Base-by-base conservation (phyloP, 1,140 invertebrate species). In the Diorhabda sublineata region DNA sequence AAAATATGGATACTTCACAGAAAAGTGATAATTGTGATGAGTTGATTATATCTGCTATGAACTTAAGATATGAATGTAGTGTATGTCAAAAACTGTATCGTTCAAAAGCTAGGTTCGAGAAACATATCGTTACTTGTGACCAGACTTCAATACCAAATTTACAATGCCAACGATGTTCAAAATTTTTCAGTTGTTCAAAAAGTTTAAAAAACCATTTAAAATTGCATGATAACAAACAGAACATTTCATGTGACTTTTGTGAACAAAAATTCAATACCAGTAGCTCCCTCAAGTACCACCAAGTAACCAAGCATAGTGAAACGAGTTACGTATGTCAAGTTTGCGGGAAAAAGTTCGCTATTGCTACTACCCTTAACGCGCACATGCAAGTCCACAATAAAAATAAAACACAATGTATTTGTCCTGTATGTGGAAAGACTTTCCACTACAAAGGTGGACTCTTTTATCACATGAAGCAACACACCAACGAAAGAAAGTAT, bases 401-500 rank as follows among this genome's bases (percentile, higher is more conserved):
- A 56, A 56, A 44, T 57, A 8, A 11, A n/a, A 44, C 64, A 7
- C 26, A 45, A 44, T 63, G 61, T 5, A 45, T 63, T 45, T 67
- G 66, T 41, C 66, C 66, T 0, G 58, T 67, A 7, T 67, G 66
- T 44, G 66, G 66, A 41, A 67, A 67, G 45, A 42, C 44, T 58
- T 67, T 67, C 42, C 57, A 67, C 11, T 59, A 67, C 52, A 58
- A 60, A 67, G 44, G 58, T 2, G 58, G 66, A 44, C 44, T 67
- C 5, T 59, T 57, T 41, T 75, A 70, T 52, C 74, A 75, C 43
- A 69, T 75, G 71, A 60, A 72, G 42, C 63, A 64, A 7, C 74
- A 75, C 52, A 75, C 65, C 7, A 66, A 74, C 1, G 77, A 79
- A 68, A 67, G 69, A 52, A 74, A 73, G 56, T 76, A 80, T 64